Evolutionary conservation across 2,888 invertebrate species (phyloP).

Genomic region (Lithophane socia): DNA sequence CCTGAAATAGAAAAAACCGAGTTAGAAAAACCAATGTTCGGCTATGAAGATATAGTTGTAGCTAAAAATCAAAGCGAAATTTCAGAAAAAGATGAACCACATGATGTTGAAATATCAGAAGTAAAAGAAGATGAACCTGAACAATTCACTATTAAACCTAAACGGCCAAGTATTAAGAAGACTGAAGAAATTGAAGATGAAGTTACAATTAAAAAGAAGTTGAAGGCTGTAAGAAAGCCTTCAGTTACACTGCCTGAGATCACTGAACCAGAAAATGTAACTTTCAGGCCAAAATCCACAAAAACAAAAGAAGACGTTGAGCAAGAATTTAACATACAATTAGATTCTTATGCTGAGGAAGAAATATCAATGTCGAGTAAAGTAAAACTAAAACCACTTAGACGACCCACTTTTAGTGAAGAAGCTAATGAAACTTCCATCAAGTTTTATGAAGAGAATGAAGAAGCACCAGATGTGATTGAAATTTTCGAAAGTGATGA

Average conservation of each 20-base stretch:
- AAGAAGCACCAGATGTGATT: slow-evolving; percentile 81
- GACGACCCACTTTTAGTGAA: slow-evolving; percentile 94
- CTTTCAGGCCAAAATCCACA: slow-evolving; percentile 93
- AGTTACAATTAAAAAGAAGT: slow-evolving; percentile 94
- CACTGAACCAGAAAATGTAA: slow-evolving; percentile 94
- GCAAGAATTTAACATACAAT: slow-evolving; percentile 96
- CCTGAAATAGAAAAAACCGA: slow-evolving; percentile 89
- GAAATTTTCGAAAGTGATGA: slow-evolving; percentile 87
- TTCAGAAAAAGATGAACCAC: slow-evolving; percentile 69
- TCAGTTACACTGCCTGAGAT: slow-evolving; percentile 93
- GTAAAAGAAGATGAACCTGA: slow-evolving; percentile 78
- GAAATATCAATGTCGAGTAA: slow-evolving; percentile 96
- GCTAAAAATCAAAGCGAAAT: slow-evolving; percentile 75
- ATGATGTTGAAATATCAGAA: slow-evolving; percentile 64
- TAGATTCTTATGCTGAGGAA: slow-evolving; percentile 96
- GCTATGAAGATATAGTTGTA: slow-evolving; percentile 86
- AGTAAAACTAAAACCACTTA: slow-evolving; percentile 94
- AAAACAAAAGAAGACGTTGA: slow-evolving; percentile 96
- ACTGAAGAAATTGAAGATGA: slow-evolving; percentile 90
- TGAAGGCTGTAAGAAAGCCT: slow-evolving; percentile 92
- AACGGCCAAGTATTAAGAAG: slow-evolving; percentile 84
- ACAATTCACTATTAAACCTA: slow-evolving; percentile 84
- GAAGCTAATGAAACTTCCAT: slow-evolving; percentile 95
- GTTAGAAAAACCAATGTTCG: slow-evolving; percentile 90
- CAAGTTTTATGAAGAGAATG: slow-evolving; percentile 89